Evolutionary conservation across 2,113 vertebrate species (phyloP).

Genomic region (Mungos mungo): DNA sequence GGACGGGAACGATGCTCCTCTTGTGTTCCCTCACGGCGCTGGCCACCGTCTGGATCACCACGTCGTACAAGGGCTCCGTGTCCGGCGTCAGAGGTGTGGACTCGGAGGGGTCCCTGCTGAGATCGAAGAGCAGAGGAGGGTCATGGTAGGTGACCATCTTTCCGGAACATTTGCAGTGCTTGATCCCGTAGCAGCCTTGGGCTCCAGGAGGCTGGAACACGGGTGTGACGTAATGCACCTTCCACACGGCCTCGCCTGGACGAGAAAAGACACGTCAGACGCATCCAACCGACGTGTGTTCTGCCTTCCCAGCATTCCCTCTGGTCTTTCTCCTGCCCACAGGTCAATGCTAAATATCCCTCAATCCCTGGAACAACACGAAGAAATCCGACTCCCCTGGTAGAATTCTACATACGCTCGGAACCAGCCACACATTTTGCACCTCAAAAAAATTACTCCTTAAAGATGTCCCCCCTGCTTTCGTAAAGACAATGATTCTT

Average conservation of each 20-base stretch:
- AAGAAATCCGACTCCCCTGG: background rate
- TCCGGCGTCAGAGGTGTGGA: slow-evolving; percentile 81
- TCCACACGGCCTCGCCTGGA: slow-evolving; percentile 89
- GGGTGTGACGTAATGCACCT: slow-evolving; percentile 91
- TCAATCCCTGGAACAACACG: background rate
- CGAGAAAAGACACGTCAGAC: background rate
- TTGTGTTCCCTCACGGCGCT: slow-evolving; percentile 83
- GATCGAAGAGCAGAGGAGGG: slow-evolving; percentile 90
- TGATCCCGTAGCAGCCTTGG: slow-evolving; percentile 84
- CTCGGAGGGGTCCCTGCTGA: slow-evolving; percentile 90
- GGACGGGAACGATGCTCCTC: slow-evolving; percentile 75
- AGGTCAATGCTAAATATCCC: background rate
- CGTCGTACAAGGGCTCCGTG: slow-evolving; percentile 80
- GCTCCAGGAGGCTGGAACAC: slow-evolving; percentile 86
- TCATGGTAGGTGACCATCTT: slow-evolving; percentile 84
- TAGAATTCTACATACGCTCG: background rate
- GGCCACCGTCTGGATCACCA: slow-evolving; percentile 81
- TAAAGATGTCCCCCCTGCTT: too few species aligned
- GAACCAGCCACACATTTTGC: background rate
- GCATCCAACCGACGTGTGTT: too few species aligned
- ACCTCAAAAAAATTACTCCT: background rate
- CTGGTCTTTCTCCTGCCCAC: background rate
- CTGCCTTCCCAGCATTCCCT: background rate
- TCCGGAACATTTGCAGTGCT: slow-evolving; percentile 85
- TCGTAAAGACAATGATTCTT: background rate